Conservation (phyloP, 2,113 vertebrate genomes). For the Plecotus auritus region DNA sequence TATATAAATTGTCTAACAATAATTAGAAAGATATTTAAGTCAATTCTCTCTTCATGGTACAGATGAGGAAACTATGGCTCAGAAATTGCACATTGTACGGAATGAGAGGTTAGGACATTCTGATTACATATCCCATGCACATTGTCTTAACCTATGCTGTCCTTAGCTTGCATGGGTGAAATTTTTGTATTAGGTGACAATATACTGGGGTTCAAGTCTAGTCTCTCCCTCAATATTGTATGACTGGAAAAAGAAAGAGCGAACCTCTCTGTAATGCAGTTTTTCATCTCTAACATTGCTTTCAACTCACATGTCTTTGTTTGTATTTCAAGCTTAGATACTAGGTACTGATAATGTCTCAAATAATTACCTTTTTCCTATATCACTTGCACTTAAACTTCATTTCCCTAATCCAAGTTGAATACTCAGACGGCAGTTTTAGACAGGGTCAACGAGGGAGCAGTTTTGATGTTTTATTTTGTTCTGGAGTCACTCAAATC, state of each 20-base stretch:
- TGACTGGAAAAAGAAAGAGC: background rate
- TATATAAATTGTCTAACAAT: background rate
- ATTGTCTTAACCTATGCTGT: background rate
- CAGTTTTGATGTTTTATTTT: slow-evolving; percentile 1
- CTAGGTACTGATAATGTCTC: background rate
- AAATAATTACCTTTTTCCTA: background rate
- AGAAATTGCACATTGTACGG: background rate
- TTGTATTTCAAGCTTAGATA: background rate
- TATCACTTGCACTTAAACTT: slow-evolving; percentile 9
- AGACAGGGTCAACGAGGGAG: background rate
- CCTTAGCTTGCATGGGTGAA: background rate
- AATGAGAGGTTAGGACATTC: background rate
- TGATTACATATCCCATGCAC: background rate
- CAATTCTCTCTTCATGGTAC: background rate
- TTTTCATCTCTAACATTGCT: background rate
- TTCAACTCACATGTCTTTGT: background rate
- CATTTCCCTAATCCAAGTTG: slow-evolving; percentile 23
- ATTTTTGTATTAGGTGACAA: background rate
- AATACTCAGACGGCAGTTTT: background rate
- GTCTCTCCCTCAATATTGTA: background rate
- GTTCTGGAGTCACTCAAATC: background rate
- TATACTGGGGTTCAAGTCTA: background rate
- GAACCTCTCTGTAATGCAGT: background rate
- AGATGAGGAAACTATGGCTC: background rate
- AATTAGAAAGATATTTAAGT: background rate